Conservation (phyloP, 2,888 invertebrate species). For the Meandrusa payeni region DNA sequence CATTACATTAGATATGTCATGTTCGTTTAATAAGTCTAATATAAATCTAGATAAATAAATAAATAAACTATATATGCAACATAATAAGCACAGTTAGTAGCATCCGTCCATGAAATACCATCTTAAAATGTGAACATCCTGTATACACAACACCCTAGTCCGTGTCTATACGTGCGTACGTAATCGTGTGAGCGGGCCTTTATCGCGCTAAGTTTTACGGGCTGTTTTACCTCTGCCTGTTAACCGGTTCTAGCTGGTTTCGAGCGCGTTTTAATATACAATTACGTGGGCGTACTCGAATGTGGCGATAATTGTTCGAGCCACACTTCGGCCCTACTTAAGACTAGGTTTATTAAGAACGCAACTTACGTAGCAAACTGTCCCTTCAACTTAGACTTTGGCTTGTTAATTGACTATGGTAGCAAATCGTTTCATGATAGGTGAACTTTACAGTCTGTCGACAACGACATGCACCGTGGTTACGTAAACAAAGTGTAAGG, state of each 20-base stretch:
- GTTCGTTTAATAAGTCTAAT: no score
- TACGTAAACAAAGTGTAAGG: no score
- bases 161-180: constrained; percentile 28
- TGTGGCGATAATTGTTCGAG: constrained; percentile 30
- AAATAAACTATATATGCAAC: no score
- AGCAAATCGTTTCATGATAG: no score
- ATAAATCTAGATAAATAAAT: no score
- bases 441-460: no score
- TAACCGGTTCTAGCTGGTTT: constrained; percentile 41
- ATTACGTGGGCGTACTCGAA: constrained; percentile 38
- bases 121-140: constrained; percentile 16
- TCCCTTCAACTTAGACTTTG: neutral
- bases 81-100: no score
- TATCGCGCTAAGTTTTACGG: constrained; percentile 40
- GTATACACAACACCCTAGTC: constrained; percentile 20
- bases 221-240: constrained; percentile 43
- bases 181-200: constrained; percentile 33
- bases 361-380: neutral
- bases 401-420: no score
- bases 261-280: constrained; percentile 46
- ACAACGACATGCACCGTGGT: no score
- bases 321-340: constrained; percentile 21
- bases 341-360: constrained; percentile 14
- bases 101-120: no score
- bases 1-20: no score